Evolutionary conservation across 2,113 vertebrate species (phyloP).

Genomic region (Mionectes macconnelli): DNA sequence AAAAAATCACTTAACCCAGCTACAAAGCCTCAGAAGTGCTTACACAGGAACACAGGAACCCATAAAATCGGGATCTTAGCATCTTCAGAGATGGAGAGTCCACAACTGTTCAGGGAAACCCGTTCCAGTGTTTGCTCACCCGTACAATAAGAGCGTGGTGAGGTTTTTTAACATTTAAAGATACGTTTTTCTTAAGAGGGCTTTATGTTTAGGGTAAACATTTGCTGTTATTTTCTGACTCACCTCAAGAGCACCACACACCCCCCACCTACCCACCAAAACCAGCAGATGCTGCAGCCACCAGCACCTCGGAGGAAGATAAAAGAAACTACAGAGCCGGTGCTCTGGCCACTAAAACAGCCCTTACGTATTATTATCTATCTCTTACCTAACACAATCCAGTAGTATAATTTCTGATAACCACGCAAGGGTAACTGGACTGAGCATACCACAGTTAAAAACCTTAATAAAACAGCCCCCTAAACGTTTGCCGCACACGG

Average conservation of each 20-base stretch:
- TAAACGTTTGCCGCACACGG: accelerated
- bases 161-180: neutral
- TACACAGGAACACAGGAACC: neutral
- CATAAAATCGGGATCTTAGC: accelerated
- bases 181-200: neutral
- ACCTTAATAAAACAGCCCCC: accelerated
- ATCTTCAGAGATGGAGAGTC: neutral
- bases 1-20: neutral
- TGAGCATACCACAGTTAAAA: accelerated
- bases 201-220: neutral
- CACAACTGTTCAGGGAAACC: neutral
- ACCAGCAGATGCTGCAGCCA: neutral
- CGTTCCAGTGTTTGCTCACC: neutral
- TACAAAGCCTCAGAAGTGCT: neutral
- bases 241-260: too few relatives aligned
- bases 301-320: neutral
- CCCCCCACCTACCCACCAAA: accelerated
- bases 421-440: accelerated
- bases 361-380: accelerated
- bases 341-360: too few relatives aligned
- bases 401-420: neutral
- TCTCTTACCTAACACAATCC: accelerated
- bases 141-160: accelerated
- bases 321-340: neutral
- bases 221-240: neutral